Evolutionary conservation across 2,113 vertebrate genomes (phyloP).

Genomic region (Eleginops maclovinus): DNA sequence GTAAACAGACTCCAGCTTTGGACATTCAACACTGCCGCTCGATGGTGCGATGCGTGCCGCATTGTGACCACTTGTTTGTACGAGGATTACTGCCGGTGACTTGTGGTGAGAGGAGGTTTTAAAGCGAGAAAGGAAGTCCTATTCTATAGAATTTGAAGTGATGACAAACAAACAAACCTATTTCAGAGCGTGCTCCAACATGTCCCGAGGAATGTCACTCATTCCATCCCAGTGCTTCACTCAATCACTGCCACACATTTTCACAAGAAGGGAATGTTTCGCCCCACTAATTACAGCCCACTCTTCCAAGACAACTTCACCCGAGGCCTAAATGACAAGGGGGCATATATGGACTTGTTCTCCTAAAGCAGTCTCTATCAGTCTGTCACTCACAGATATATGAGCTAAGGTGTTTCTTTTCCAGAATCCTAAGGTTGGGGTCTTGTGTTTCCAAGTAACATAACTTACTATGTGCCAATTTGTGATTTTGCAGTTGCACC

Average conservation of each 20-base stretch:
- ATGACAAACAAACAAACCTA: conserved; percentile 59
- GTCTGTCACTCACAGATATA: conserved; percentile 50
- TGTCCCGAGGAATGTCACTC: conserved; percentile 74
- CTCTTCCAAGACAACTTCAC: conserved; percentile 34
- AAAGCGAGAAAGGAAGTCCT: conserved; percentile 10
- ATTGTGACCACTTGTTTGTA: conserved; percentile 61
- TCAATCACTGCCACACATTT: conserved; percentile 6
- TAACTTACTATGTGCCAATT: background rate
- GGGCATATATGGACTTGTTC: conserved; percentile 46
- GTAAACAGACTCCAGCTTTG: conserved; percentile 28
- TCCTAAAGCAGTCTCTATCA: conserved; percentile 38
- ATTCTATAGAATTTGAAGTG: conserved; percentile 41
- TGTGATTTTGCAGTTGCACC: background rate
- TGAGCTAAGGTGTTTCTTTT: conserved; percentile 42
- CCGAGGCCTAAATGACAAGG: conserved; percentile 51
- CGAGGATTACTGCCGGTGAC: conserved; percentile 54
- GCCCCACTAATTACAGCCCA: conserved; percentile 61
- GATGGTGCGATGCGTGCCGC: conserved; percentile 2
- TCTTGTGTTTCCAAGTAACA: background rate
- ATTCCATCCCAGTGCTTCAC: conserved; percentile 58
- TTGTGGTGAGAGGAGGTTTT: conserved; percentile 41
- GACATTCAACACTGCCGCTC: conserved; percentile 18
- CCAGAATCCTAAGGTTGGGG: too few species aligned
- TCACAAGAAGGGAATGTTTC: conserved; percentile 58
- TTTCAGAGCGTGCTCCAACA: conserved; percentile 68